Evolutionary conservation across 2,888 invertebrate species (phyloP).

Genomic region (Drosophila ustulata): DNA sequence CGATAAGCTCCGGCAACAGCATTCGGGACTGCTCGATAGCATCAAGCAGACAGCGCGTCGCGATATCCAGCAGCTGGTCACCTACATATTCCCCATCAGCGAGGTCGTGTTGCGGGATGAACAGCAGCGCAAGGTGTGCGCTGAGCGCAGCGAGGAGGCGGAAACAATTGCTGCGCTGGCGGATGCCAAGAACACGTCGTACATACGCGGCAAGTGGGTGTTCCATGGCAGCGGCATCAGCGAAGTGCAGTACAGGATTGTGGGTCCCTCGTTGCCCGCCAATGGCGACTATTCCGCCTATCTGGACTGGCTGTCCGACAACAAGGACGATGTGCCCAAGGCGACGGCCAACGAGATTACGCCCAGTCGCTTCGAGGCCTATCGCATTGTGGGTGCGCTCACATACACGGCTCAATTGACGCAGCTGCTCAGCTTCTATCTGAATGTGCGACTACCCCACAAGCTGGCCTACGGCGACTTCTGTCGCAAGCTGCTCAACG

Average conservation of each 20-base stretch:
- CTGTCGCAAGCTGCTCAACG: constrained; percentile 88
- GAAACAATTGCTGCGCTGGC: constrained; percentile 87
- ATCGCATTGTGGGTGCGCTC: constrained; percentile 92
- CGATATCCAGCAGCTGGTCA: constrained; percentile 88
- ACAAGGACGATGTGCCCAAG: constrained; percentile 84
- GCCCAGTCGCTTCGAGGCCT: constrained; percentile 89
- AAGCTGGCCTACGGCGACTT: constrained; percentile 89
- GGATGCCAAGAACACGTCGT: constrained; percentile 91
- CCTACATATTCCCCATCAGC: constrained; percentile 89
- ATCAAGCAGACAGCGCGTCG: constrained; percentile 87
- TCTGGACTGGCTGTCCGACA: constrained; percentile 90
- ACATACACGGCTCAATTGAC: constrained; percentile 94
- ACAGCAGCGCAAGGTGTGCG: constrained; percentile 56
- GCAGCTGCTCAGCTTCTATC: constrained; percentile 92
- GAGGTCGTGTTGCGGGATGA: constrained; percentile 84
- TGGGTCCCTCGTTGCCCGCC: constrained; percentile 93
- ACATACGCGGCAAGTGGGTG: constrained; percentile 92
- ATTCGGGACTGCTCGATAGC: constrained; percentile 86
- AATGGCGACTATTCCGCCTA: constrained; percentile 94
- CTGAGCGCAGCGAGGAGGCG: constrained; percentile 66
- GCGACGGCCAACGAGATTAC: constrained; percentile 86
- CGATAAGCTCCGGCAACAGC: constrained; percentile 85
- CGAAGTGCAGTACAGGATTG: constrained; percentile 91
- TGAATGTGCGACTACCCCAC: constrained; percentile 93
- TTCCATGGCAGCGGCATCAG: constrained; percentile 87